Percentiles rank a stretch among this genome's conserved stretches.
Conservation (phyloP, 2,113 vertebrate genomes). For the Chunga burmeisteri region DNA sequence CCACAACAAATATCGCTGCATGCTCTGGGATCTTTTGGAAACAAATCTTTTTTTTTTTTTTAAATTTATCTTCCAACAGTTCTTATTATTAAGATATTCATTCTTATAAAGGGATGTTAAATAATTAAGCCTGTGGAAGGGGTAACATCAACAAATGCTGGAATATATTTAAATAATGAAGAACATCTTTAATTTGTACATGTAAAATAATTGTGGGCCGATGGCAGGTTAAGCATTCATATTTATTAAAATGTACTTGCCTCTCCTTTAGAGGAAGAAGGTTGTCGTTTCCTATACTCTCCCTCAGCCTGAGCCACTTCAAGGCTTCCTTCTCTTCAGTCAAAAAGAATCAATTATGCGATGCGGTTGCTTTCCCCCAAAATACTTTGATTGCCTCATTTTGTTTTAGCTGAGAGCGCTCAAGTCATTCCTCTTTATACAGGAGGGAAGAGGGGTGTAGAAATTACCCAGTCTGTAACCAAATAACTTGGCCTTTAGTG, state of each 20-base stretch:
- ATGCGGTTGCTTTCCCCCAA: conserved; percentile 59
- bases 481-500: conserved; percentile 56
- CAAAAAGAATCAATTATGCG: conserved; percentile 68
- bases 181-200: conserved; percentile 70
- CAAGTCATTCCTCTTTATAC: conserved; percentile 33
- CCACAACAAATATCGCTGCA: conserved; percentile 73
- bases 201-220: conserved; percentile 62
- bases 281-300: conserved; percentile 40
- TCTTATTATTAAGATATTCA: conserved; percentile 77
- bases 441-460: not conserved
- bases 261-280: conserved; percentile 37
- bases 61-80: conserved; percentile 26
- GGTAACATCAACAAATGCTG: conserved; percentile 70
- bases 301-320: conserved; percentile 59
- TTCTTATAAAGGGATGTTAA: conserved; percentile 73
- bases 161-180: conserved; percentile 80
- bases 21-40: conserved; percentile 66
- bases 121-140: conserved; percentile 72
- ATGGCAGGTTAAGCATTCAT: conserved; percentile 51
- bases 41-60: not conserved
- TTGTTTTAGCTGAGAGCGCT: conserved; percentile 58
- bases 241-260: conserved; percentile 61
- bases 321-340: conserved; percentile 63
- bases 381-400: conserved; percentile 66
- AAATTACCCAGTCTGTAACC: conserved; percentile 42